Evolutionary conservation across 2,888 invertebrate species (phyloP), one percentile per base, ranked within the genome.

Genomic region (Trichopoda pennipes): DNA sequence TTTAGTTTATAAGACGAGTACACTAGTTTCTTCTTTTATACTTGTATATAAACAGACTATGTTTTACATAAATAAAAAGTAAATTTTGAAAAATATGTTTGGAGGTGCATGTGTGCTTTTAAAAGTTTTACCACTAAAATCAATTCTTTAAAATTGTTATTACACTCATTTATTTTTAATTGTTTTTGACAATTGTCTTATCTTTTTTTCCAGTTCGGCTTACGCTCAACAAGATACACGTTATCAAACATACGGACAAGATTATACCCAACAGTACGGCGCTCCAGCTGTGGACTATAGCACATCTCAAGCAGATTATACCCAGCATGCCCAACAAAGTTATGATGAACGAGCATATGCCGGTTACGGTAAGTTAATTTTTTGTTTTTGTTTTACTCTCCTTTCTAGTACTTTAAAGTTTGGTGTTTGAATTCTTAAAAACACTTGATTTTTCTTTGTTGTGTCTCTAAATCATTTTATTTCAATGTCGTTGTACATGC

Each of bases 261-360:
- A 91, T 79, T 91, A 91, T 80, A 91, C 89, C 64, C 90, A 91
- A 73, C 89, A 90, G 72, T 91, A 91, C 81, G 90, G 91, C 16
- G 89, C 91, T 19, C 87, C 91, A 32, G 89, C 91, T 69, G 91
- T 91, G 23, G 91, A 91, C 84, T 91, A 91, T 74, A 90, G 89
- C 85, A 85, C 90, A 83, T 87, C 90, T 0, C 90, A 91, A 61
- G 86, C 91, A 44, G 91, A 91, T 85, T 91, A 91, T 84, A 87
- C 90, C 55, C 88, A 88, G 47, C 86, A 88, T 64, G 86, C 87
- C 9, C 88, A 88, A 79, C 88, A 87, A 76, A 86, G 85, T 56
- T 91, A 91, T 83, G 91, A 91, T 85, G 91, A 90, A 73, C 87
- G 91, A 73, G 88, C 90, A 28, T 91, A 91, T 85, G 88, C 90